Base-by-base conservation (phyloP, 2,888 invertebrate genomes). In the Stratiomys singularior region DNA sequence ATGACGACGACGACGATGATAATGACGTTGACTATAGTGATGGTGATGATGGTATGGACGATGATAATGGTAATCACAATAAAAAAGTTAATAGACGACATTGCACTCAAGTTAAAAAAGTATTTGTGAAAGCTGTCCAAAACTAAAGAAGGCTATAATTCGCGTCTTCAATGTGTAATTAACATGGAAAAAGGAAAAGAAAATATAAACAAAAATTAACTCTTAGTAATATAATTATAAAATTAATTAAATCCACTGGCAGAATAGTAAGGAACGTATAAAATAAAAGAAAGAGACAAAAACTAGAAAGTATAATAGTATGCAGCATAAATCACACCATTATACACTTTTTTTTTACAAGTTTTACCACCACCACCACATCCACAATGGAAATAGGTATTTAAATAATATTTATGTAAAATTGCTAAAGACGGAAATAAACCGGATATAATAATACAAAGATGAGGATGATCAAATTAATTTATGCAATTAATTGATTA, bases 341-440 rank as follows among this genome's bases (percentile, higher is more conserved):
- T 23, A 74, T 60, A 58, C 60, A 58, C 60, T 74, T 74, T 74
- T 58, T 44, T 74, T 60, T 60, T 74, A 60, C 74, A 23, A 37
- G n/a, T n/a, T 37, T 37, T 37, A 37, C 37, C 37, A 37, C 60
- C 28, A 74, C 74, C 60, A 74, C 58, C 60, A 60, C n/a, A 56
- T 56, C 74, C 37, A 58, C 37, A 60, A 69, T 60, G 60, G 47
- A 44, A 58, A 74, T 74, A 58, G 58, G 37, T 74, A 74, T 60
- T 74, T 74, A 58, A 74, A 58, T n/a, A 46, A 69, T 47, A 69
- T 74, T 74, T 30, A 74, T 74, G 30, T 74, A 60, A 30, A 74
- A 74, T 27, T 28, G 60, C 58, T 72, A 37, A 74, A 60, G 21
- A 30, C 9, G 15, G 23, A 64, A 64, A 64, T 18, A 64, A 64